phyloP scores from a whole-genome alignment of 2,888 invertebrate species.

The Chamaedrilus cognettii region DNA sequence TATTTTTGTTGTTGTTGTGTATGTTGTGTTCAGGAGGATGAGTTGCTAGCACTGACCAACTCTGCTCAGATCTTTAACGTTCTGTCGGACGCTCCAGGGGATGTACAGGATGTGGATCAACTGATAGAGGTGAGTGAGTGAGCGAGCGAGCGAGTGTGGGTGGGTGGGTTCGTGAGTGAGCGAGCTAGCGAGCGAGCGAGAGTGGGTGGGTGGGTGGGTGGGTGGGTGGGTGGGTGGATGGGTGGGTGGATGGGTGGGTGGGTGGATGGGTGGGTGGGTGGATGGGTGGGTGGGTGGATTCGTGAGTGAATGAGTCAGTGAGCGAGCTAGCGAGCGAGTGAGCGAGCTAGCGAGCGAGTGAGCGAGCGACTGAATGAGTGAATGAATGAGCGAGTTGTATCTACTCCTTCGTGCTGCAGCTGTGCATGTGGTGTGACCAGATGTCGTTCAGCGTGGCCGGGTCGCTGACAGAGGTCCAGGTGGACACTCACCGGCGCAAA shows the following conservation, averaged over 20 bases:
- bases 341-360: too few species aligned
- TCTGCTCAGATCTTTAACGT: conserved; percentile 98
- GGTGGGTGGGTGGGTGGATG: too few species aligned
- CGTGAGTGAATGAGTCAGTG: too few species aligned
- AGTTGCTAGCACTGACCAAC: conserved; percentile 84
- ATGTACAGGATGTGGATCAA: conserved; percentile 85
- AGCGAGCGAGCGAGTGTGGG: too few species aligned
- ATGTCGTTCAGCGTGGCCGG: conserved; percentile 76
- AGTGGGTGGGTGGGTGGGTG: too few species aligned
- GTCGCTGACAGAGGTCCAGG: conserved; percentile 78
- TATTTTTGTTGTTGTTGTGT: background rate
- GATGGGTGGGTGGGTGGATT: too few species aligned
- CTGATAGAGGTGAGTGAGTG: conserved; percentile 71
- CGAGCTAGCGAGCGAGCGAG: too few species aligned
- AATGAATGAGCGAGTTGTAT: background rate
- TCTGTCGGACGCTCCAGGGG: conserved; percentile 90
- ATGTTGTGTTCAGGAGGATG: conserved; percentile 74
- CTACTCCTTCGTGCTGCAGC: background rate
- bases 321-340: too few species aligned
- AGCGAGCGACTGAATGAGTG: too few species aligned
- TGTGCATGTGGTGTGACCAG: conserved; percentile 56
- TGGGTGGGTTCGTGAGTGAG: too few species aligned
- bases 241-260: too few species aligned
- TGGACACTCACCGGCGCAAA: conserved; percentile 86
- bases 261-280: too few species aligned